Percentiles rank a stretch among this genome's conserved stretches.
Evolutionary conservation across 2,888 invertebrate genomes (phyloP).

Genomic region (Lasioglossum oenotherae): DNA sequence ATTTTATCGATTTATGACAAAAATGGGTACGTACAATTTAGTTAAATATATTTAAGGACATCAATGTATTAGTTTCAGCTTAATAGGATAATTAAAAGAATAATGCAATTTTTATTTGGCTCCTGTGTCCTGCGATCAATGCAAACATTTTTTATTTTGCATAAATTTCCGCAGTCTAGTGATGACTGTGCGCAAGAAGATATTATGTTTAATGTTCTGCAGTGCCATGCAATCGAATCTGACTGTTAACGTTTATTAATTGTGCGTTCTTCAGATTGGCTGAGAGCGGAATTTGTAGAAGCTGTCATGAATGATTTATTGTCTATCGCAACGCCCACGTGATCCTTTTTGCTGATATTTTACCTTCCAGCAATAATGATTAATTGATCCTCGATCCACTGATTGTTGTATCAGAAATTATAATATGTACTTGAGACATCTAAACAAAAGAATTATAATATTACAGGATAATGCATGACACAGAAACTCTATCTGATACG

Average conservation of each 20-base stretch:
- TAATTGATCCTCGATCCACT: constrained; percentile 32
- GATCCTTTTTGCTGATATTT: constrained; percentile 28
- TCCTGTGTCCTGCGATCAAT: too few relatives aligned
- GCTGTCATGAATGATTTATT: constrained; percentile 31
- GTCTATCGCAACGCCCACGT: neutral
- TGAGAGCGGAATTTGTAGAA: neutral
- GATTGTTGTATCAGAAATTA: neutral
- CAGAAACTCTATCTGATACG: neutral
- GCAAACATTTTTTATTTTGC: too few relatives aligned
- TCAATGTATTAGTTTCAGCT: too few relatives aligned
- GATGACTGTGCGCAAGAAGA: neutral
- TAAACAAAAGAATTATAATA: neutral
- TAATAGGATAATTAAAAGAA: too few relatives aligned
- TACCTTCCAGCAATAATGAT: constrained; percentile 30
- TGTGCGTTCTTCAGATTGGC: neutral
- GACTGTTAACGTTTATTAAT: constrained; percentile 35
- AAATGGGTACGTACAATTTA: too few relatives aligned
- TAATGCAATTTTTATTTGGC: too few relatives aligned
- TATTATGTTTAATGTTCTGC: neutral
- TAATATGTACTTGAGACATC: constrained; percentile 17
- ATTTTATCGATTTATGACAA: too few relatives aligned
- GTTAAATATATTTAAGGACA: too few relatives aligned
- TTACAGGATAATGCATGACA: neutral
- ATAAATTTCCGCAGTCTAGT: too few relatives aligned
- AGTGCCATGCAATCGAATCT: neutral